Evolutionary conservation across 2,113 vertebrate species (phyloP), one percentile per base, ranked within the genome.

Genomic region (Melanerpes formicivorus): DNA sequence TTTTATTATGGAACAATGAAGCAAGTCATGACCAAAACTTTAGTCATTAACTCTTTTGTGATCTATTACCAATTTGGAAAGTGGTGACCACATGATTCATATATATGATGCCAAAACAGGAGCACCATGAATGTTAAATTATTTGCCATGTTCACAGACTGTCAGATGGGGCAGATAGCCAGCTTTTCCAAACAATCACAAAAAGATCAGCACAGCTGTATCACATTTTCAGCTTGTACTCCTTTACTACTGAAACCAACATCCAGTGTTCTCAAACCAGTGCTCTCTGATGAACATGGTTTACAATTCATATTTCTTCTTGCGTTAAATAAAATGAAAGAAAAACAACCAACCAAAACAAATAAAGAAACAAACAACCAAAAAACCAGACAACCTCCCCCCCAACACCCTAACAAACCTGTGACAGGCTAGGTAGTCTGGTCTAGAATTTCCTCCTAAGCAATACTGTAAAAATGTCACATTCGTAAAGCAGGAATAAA

Each of bases 141-240:
- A 97, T 97, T 97, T 94, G 93, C 91, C 90, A 92, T 96, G 95
- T 97, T 97, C 96, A 91, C 94, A 97, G 95, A 95, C 97, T 97
- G 95, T 97, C 96, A 97, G 90, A 96, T 94, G 91, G 86, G 97
- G 96, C 94, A 97, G 96, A 96, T 96, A 96, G 91, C 95, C 95
- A 98, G 90, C 80, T 92, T 92, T 96, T 95, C 94, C 92, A 97
- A 97, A 96, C 92, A 96, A 97, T 95, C 93, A 5, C 80, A 90
- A 93, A 95, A 90, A 93, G 87, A 91, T 44, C 90, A 48, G 86
- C 95, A 96, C 97, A 97, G 95, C 96, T 97, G 97, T 94, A 92
- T 95, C 76, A 27, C 89, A 96, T 96, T 97, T 96, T 95, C 96
- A 88, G 75, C 95, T 94, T 94, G 90, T 92, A 92, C 60, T 89